phyloP scores from a whole-genome alignment of 2,113 vertebrate genomes.

The Manacus vitellinus region DNA sequence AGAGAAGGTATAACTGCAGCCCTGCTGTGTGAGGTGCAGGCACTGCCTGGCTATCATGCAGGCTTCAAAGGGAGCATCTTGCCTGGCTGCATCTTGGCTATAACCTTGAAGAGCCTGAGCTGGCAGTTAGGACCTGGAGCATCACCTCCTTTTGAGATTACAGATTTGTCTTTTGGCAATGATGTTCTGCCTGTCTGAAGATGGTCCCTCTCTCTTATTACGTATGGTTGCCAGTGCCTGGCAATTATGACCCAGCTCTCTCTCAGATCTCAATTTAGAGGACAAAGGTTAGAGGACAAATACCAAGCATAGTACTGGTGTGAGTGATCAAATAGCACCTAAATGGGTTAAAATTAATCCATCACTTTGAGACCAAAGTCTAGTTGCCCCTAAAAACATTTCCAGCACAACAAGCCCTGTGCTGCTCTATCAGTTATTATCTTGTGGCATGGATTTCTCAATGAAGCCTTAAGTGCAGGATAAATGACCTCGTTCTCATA shows the following conservation, averaged over 20 bases:
- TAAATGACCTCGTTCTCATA: neutral
- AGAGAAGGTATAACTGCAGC: neutral
- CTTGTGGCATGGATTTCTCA: neutral
- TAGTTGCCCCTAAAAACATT: neutral
- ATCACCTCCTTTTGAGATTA: neutral
- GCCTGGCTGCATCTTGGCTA: neutral
- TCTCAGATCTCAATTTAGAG: neutral
- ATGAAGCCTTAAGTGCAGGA: neutral
- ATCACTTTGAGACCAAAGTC: neutral
- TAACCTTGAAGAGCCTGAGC: neutral
- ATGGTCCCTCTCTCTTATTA: neutral
- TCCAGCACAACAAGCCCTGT: neutral
- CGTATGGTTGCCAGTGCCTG: rapidly evolving
- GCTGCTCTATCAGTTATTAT: neutral
- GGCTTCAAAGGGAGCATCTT: neutral
- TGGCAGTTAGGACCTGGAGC: neutral
- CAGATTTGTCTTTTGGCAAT: neutral
- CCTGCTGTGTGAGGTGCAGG: neutral
- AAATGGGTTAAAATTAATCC: neutral
- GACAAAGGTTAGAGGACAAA: neutral
- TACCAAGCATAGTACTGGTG: neutral
- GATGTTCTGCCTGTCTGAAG: neutral
- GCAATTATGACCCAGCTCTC: neutral
- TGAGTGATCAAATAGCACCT: neutral
- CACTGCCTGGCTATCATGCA: neutral